Evolutionary conservation across 2,797 vertebrate genomes (phyloP).

Genomic region (Epinephelus malabaricus): DNA sequence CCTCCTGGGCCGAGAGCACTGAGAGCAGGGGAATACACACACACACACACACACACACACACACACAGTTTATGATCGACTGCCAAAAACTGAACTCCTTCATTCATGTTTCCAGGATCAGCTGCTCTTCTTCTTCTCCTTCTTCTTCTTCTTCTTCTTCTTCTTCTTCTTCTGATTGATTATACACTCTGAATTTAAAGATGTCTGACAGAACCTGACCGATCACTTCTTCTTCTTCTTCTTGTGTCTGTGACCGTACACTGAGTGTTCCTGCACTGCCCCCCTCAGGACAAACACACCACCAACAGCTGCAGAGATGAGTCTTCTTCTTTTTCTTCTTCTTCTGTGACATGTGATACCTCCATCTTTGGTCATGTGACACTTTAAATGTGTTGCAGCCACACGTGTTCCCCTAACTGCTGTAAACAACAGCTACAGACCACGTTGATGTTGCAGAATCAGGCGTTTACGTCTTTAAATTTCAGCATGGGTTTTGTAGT

Average conservation of each 20-base stretch:
- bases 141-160: neutral
- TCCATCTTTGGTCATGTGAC: no score
- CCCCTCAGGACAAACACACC: conserved; percentile 57
- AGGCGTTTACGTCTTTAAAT: no score
- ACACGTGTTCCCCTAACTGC: no score
- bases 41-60: conserved; percentile 20
- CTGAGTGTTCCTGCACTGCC: conserved; percentile 53
- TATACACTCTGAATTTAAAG: no score
- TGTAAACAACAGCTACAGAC: no score
- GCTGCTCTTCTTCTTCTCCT: no score
- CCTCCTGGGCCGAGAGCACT: conserved; percentile 66
- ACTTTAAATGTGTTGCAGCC: no score
- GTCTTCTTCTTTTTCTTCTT: no score
- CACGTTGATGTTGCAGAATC: no score
- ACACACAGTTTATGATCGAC: neutral
- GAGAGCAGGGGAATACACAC: neutral
- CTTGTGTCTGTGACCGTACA: neutral
- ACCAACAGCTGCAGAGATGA: neutral
- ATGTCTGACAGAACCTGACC: no score
- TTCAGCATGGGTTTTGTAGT: no score
- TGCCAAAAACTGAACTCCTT: neutral
- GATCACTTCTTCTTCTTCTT: neutral
- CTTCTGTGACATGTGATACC: no score
- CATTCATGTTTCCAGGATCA: conserved; percentile 2
- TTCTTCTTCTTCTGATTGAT: neutral